Conservation (phyloP, 2,113 vertebrate species). For the Colaptes auratus region DNA sequence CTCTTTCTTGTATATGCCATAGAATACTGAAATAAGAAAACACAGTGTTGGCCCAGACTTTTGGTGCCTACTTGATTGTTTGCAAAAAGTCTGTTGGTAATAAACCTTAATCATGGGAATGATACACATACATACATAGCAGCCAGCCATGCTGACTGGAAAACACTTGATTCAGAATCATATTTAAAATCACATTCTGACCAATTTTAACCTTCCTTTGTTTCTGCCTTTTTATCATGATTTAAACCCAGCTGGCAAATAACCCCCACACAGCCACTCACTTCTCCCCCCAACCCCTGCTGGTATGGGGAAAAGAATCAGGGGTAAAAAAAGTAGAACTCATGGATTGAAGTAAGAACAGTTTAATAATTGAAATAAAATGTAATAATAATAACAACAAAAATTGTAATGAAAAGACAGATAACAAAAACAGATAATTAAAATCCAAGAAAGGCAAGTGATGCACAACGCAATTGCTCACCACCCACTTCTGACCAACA, state of each 20-base stretch:
- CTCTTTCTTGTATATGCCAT: not conserved
- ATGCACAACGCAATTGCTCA: not conserved
- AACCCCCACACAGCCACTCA: not conserved
- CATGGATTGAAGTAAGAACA: not conserved
- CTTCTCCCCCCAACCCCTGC: not conserved
- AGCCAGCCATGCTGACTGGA: not conserved
- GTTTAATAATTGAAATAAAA: not conserved
- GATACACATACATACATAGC: not conserved
- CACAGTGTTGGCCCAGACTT: not conserved
- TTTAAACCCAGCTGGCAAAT: not conserved
- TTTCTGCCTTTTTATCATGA: not conserved
- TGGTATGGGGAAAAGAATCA: not conserved
- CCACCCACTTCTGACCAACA: not conserved
- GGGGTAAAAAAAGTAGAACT: not conserved
- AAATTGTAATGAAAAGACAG: not conserved
- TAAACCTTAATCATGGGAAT: not conserved
- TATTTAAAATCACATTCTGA: not conserved
- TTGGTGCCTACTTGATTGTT: not conserved
- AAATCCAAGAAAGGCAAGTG: not conserved
- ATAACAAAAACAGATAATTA: not conserved
- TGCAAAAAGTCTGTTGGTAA: not conserved
- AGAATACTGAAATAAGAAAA: not conserved
- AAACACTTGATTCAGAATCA: fast-evolving
- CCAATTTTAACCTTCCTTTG: not conserved
- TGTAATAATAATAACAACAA: not conserved